Evolutionary conservation across 2,888 invertebrate species (phyloP).

Genomic region (Eilema griseolum): DNA sequence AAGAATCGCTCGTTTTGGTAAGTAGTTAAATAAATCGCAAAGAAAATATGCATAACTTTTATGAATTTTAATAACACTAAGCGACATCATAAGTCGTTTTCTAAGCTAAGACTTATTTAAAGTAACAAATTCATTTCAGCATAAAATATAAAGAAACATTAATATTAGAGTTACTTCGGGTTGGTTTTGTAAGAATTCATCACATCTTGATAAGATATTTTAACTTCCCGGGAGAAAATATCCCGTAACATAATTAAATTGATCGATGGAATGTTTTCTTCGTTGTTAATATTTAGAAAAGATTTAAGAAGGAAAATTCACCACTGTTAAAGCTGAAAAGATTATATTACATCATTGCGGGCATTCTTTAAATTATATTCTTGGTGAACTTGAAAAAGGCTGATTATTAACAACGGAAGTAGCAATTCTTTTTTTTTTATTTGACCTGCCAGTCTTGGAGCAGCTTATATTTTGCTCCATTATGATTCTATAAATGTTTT

Average conservation of each 20-base stretch:
- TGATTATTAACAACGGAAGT: background rate
- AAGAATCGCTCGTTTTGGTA: too few species aligned
- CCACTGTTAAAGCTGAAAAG: background rate
- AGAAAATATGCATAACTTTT: too few species aligned
- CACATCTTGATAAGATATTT: conserved; percentile 42
- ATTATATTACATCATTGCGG: conserved; percentile 5
- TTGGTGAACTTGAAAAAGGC: background rate
- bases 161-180: conserved; percentile 9
- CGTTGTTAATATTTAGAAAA: conserved; percentile 28
- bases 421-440: background rate
- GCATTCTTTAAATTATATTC: background rate
- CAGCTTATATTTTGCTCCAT: too few species aligned
- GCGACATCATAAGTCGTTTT: too few species aligned
- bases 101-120: too few species aligned
- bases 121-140: background rate
- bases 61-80: too few species aligned
- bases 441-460: background rate
- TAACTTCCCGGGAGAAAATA: conserved; percentile 46
- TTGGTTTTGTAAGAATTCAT: conserved; percentile 20
- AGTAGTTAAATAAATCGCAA: too few species aligned
- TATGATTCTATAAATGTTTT: too few species aligned
- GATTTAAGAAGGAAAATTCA: conserved; percentile 4
- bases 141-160: conserved; percentile 11
- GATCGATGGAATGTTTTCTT: conserved; percentile 47
- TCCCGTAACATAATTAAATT: conserved; percentile 52